Evolutionary conservation across 2,888 invertebrate genomes (phyloP).

Genomic region (Escarpia spicata): DNA sequence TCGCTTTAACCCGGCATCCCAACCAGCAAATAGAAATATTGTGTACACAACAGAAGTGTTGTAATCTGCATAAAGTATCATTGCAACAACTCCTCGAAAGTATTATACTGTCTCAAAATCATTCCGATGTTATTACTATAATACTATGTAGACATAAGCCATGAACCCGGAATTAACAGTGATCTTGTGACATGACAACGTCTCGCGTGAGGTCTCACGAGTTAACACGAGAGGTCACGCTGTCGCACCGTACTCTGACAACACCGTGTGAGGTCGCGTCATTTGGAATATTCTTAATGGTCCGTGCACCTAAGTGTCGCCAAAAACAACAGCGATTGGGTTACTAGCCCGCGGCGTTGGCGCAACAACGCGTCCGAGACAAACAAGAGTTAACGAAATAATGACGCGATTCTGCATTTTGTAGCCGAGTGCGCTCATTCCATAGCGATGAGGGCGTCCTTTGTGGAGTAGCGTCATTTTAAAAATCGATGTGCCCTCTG

Average conservation of each 20-base stretch:
- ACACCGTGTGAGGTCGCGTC: neutral
- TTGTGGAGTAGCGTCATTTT: neutral
- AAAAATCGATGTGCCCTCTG: neutral
- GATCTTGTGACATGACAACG: neutral
- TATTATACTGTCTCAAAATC: neutral
- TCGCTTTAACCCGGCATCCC: too few species aligned
- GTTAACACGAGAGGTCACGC: neutral
- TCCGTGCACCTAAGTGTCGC: neutral
- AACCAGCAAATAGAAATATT: too few species aligned
- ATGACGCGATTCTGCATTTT: neutral
- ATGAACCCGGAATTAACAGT: neutral
- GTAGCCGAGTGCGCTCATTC: neutral
- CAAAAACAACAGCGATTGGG: neutral
- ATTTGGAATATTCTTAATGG: neutral
- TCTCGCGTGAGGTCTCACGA: slow-evolving; percentile 4
- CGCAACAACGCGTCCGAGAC: neutral
- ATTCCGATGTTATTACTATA: neutral
- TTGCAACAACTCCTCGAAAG: neutral
- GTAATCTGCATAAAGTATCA: too few species aligned
- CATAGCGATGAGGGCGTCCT: neutral
- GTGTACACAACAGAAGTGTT: too few species aligned
- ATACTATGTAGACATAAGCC: neutral
- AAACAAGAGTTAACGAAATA: neutral
- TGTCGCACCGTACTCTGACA: neutral
- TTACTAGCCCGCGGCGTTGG: neutral